Evolutionary conservation across 2,888 invertebrate species (phyloP).

Genomic region (Caenorhabditis sp.): DNA sequence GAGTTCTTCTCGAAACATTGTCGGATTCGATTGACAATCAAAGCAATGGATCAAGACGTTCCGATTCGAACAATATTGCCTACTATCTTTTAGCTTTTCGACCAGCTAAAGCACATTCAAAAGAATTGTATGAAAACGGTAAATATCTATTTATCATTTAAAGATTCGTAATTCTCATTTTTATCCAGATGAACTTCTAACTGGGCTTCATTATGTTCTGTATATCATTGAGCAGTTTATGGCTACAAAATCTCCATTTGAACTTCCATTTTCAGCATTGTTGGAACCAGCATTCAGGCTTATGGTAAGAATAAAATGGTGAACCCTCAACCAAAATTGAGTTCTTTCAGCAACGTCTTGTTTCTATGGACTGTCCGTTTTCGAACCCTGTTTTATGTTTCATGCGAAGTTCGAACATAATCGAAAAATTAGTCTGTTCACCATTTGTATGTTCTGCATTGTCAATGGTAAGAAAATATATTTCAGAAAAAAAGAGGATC

Average conservation of each 20-base stretch:
- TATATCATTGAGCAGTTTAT: conserved; percentile 57
- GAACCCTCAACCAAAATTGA: not conserved
- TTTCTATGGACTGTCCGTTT: conserved; percentile 37
- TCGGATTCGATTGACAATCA: conserved; percentile 6
- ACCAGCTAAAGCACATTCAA: conserved; percentile 22
- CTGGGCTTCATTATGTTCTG: conserved; percentile 61
- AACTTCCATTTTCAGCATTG: conserved; percentile 56
- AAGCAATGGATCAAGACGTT: not conserved
- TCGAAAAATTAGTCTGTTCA: conserved; percentile 52
- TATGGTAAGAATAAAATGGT: too few species aligned
- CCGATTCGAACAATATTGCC: conserved; percentile 25
- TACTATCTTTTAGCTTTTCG: conserved; percentile 40
- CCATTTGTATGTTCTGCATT: conserved; percentile 43
- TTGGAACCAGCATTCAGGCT: conserved; percentile 63
- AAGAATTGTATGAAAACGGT: conserved; percentile 31
- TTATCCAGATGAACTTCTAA: conserved; percentile 29
- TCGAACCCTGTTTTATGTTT: conserved; percentile 53
- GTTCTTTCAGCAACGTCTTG: conserved; percentile 45
- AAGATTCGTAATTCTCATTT: not conserved
- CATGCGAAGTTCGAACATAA: conserved; percentile 55
- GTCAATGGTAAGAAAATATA: not conserved
- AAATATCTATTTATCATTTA: not conserved
- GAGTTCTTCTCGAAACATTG: conserved; percentile 54
- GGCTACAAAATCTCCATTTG: conserved; percentile 40
- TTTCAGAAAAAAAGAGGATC: not conserved